Evolutionary conservation across 2,888 invertebrate genomes (phyloP).

Genomic region (Phymatocera aterrima): DNA sequence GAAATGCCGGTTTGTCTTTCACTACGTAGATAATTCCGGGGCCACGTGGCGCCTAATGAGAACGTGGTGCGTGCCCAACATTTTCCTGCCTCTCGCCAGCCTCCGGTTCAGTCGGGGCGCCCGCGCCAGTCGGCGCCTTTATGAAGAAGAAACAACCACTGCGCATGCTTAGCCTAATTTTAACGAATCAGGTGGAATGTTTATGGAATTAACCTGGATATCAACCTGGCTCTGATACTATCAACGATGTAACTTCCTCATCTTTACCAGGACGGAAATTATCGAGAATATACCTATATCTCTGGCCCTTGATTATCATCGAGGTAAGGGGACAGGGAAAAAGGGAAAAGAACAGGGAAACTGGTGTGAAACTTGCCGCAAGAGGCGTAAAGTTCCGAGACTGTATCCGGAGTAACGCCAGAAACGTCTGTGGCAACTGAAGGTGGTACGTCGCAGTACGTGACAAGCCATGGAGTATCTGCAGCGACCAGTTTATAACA

Average conservation of each 20-base stretch:
- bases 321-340: constrained; percentile 34
- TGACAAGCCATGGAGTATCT: constrained; percentile 35
- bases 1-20: constrained; percentile 60
- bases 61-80: constrained; percentile 55
- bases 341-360: neutral
- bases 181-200: constrained; percentile 11
- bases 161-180: constrained; percentile 43
- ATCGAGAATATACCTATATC: neutral
- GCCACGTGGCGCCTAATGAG: constrained; percentile 69
- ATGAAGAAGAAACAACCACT: constrained; percentile 21
- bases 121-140: constrained; percentile 31
- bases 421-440: constrained; percentile 26
- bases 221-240: neutral
- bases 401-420: constrained; percentile 28
- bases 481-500: constrained; percentile 47
- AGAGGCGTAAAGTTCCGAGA: constrained; percentile 5
- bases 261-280: neutral
- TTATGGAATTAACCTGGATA: neutral
- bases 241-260: neutral
- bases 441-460: constrained; percentile 29
- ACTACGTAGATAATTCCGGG: constrained; percentile 65
- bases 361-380: constrained; percentile 29
- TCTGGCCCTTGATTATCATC: neutral
- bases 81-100: constrained; percentile 52
- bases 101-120: constrained; percentile 37